Base-by-base conservation (phyloP, 2,113 vertebrate species). In the Orthochromis indermauri region DNA sequence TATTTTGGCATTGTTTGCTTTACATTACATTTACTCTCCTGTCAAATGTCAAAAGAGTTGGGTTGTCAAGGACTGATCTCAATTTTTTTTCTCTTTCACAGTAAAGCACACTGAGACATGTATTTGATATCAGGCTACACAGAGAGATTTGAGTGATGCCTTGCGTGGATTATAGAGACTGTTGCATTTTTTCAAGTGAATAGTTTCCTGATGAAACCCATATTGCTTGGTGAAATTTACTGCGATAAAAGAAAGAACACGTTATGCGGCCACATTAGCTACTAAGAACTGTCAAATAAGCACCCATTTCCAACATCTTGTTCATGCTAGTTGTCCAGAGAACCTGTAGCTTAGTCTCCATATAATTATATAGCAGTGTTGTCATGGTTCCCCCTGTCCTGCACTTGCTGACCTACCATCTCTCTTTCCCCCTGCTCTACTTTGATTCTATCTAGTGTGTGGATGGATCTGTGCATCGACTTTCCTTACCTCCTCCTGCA, bases 1-100 rank as follows among this genome's bases (percentile, higher is more conserved):
- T 42, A 76, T 87, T 81, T 86, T 21, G 19, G 45, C 49, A 4
- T 71, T 59, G 88, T 55, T 84, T 85, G 37, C 91, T 92, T n/a
- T n/a, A n/a, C 88, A 88, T 91, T 90, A 89, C 40, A 9, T 47
- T 55, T 61, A 35, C 28, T 9, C 59, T 59, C 42, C 81, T 89
- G 80, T 88, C 87, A 88, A 90, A 90, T 81, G 87, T 61, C 80
- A 71, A 11, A 26, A n/a, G 42, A 24, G 71, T 84, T 57, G 26
- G 37, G 5, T 31, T 86, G 81, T 90, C 85, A 78, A 85, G 6
- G 66, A 47, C 35, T 6, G n/a, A 53, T 53, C 24, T 85, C 63
- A 53, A 13, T 37, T 78, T 83, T 89, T 89, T 73, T 55, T 21
- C 51, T 26, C 31, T 13, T 68, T 24, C 28, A 6, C 71, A 31